Percentiles rank a stretch among this genome's conserved stretches.
Evolutionary conservation across 2,113 vertebrate genomes (phyloP).

Genomic region (Chroicocephalus ridibundus): DNA sequence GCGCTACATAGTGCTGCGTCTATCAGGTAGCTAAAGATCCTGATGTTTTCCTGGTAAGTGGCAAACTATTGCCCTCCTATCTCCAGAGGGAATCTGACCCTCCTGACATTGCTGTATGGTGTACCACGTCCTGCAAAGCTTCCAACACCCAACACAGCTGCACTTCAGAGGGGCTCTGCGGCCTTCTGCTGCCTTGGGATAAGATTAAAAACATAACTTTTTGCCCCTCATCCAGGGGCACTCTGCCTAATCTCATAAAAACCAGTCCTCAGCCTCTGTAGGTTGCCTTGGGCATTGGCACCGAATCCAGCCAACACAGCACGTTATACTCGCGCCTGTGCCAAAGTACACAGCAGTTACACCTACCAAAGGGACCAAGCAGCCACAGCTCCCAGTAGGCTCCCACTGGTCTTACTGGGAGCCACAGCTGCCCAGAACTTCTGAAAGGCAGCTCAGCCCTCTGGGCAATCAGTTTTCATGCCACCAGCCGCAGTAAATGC

Average conservation of each 20-base stretch:
- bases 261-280: background rate
- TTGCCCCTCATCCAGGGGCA: background rate
- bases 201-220: background rate
- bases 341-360: conserved; percentile 2
- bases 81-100: background rate
- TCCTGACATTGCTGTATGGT: background rate
- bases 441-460: background rate
- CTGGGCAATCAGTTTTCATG: background rate
- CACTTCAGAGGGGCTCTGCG: conserved; percentile 4
- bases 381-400: background rate
- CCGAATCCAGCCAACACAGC: background rate
- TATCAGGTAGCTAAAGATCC: background rate
- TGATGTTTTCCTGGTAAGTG: background rate
- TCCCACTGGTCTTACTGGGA: background rate
- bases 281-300: background rate
- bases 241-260: background rate
- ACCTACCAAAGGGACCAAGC: background rate
- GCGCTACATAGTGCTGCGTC: background rate
- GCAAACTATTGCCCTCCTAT: background rate
- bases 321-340: background rate
- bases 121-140: background rate
- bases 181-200: background rate
- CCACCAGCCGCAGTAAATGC: background rate
- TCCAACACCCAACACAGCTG: background rate
- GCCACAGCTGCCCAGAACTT: background rate